A percentile compares a stretch with the other conserved stretches of the same genome.
phyloP scores from a whole-genome alignment of 2,888 invertebrate genomes.

The Epirrita christyi region DNA sequence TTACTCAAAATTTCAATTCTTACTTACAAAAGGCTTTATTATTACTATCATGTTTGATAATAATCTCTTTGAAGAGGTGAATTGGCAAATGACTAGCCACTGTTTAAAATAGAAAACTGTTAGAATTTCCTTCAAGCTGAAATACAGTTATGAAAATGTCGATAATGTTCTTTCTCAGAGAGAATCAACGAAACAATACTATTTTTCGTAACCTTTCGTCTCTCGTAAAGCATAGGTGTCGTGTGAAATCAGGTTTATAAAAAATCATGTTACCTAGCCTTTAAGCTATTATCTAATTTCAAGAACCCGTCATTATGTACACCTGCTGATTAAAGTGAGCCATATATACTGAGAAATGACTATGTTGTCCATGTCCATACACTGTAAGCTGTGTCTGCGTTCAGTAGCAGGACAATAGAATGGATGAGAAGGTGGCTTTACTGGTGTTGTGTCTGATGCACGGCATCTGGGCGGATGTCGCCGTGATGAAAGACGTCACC shows the following conservation, averaged over 20 bases:
- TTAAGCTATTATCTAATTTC: constrained; percentile 1
- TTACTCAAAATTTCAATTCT: too few species aligned
- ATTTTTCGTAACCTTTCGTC: too few species aligned
- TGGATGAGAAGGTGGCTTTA: constrained; percentile 23
- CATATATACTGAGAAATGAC: constrained; percentile 7
- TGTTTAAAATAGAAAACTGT: too few species aligned
- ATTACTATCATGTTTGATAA: too few species aligned
- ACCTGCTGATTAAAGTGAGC: constrained; percentile 11
- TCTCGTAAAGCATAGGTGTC: not conserved
- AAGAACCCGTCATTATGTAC: constrained; percentile 10
- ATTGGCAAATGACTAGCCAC: too few species aligned
- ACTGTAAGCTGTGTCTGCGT: not conserved
- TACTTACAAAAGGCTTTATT: too few species aligned
- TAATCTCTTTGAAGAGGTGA: too few species aligned
- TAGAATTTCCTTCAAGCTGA: too few species aligned
- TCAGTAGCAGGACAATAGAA: constrained; percentile 14
- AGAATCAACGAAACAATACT: too few species aligned
- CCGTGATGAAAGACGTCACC: constrained; percentile 76
- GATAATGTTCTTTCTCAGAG: too few species aligned
- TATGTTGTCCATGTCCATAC: not conserved
- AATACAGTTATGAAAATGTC: too few species aligned
- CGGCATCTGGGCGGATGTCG: constrained; percentile 45
- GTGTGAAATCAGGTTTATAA: constrained; percentile 3
- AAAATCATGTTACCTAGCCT: constrained; percentile 13
- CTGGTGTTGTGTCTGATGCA: constrained; percentile 30